Evolutionary conservation across 1,140 invertebrate species (phyloP).

Genomic region (Danaus melanippus): DNA sequence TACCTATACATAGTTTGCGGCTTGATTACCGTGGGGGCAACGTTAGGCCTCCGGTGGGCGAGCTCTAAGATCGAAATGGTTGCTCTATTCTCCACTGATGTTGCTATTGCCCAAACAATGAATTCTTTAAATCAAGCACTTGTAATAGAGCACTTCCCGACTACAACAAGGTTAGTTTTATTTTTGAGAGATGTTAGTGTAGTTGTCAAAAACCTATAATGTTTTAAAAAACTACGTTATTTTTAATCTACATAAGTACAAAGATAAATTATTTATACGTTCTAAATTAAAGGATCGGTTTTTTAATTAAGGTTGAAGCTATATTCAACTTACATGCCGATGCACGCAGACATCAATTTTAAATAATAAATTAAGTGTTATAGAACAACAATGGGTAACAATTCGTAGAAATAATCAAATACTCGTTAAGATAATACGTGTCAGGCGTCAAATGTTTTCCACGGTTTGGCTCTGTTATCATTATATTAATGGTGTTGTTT

Average conservation of each 20-base stretch:
- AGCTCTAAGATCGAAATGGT: conserved; percentile 35
- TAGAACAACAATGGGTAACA: no score
- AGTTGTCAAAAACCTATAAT: no score
- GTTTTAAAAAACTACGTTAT: no score
- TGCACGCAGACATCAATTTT: no score
- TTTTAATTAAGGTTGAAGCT: no score
- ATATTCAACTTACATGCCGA: no score
- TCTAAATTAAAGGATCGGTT: no score
- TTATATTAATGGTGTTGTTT: no score
- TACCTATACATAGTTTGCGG: conserved; percentile 26
- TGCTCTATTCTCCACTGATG: conserved; percentile 53
- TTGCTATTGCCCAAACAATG: conserved; percentile 52
- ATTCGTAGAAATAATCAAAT: conserved; percentile 16
- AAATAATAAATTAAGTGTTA: no score
- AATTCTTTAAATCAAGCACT: conserved; percentile 56
- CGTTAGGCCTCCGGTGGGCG: conserved; percentile 31
- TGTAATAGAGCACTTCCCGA: conserved; percentile 70
- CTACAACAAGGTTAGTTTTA: conserved; percentile 62
- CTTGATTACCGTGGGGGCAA: conserved; percentile 19
- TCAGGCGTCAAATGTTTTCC: neutral
- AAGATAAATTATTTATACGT: no score
- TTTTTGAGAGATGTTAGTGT: neutral
- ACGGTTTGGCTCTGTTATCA: neutral
- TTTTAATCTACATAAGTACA: no score
- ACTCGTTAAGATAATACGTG: conserved; percentile 7